phyloP scores from a whole-genome alignment of 37 sponge, comb jelly and placozoan genomes.

The Crambe crambe region DNA sequence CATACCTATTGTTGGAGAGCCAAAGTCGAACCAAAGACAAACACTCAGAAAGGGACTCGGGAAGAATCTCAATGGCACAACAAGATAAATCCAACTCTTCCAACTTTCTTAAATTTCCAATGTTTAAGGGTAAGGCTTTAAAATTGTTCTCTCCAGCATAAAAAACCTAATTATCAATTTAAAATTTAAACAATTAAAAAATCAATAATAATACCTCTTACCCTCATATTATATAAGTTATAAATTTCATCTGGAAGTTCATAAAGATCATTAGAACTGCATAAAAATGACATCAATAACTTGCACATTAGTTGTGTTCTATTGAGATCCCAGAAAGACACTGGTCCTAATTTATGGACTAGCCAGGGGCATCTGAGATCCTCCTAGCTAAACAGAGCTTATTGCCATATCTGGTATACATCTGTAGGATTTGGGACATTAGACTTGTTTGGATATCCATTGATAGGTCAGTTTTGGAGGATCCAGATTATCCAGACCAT shows the following conservation, averaged over 20 bases:
- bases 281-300: no score
- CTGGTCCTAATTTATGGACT: no score
- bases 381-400: no score
- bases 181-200: no score
- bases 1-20: slow-evolving; percentile 74
- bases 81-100: slow-evolving; percentile 72
- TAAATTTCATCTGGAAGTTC: neutral
- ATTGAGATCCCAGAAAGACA: no score
- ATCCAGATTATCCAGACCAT: no score
- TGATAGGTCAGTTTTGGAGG: no score
- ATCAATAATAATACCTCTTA: neutral
- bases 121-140: slow-evolving; percentile 38
- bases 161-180: slow-evolving; percentile 29
- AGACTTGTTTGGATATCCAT: no score
- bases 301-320: no score
- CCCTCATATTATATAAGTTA: neutral
- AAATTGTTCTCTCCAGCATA: slow-evolving; percentile 78
- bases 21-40: slow-evolving; percentile 53
- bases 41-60: slow-evolving; percentile 66
- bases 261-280: neutral
- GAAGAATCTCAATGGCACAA: slow-evolving; percentile 56
- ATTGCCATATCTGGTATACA: no score
- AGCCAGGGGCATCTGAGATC: no score
- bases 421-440: no score
- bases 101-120: slow-evolving; percentile 52